Evolutionary conservation across 2,113 vertebrate genomes (phyloP).

Genomic region (Zapornia atra): DNA sequence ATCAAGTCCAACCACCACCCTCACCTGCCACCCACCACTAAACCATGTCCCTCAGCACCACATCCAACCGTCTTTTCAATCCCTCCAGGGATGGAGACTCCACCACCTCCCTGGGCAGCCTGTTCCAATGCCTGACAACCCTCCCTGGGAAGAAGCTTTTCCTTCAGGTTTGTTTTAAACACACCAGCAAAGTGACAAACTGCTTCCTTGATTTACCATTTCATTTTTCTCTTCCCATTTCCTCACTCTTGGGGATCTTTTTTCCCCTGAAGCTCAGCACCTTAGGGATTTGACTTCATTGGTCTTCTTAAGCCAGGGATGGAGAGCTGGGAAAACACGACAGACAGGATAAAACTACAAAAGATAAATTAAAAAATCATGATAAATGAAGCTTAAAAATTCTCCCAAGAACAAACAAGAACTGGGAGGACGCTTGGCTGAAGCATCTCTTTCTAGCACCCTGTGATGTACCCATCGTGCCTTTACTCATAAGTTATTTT

Average conservation of each 20-base stretch:
- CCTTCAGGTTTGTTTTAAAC: neutral
- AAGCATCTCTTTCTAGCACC: neutral
- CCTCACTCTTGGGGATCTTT: neutral
- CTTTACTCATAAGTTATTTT: neutral
- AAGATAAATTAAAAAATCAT: neutral
- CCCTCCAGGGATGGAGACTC: too few relatives aligned
- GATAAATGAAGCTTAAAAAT: neutral
- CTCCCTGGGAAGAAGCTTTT: too few relatives aligned
- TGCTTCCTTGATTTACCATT: neutral
- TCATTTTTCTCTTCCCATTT: neutral
- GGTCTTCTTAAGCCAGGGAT: neutral
- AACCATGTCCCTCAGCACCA: too few relatives aligned
- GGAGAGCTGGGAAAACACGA: neutral
- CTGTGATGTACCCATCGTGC: fast-evolving
- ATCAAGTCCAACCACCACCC: too few relatives aligned
- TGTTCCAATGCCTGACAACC: too few relatives aligned
- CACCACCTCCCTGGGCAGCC: too few relatives aligned
- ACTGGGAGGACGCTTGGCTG: neutral
- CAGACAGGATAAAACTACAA: neutral
- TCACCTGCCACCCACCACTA: too few relatives aligned
- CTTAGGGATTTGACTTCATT: neutral
- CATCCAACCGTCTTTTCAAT: too few relatives aligned
- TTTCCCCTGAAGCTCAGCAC: neutral
- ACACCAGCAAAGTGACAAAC: neutral
- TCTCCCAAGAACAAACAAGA: neutral